These are phyloP conservation scores for Macropus fuliginosus DNA, from an alignment of 2,797 vertebrate genomes.

Conservation along the genomic window DNA sequence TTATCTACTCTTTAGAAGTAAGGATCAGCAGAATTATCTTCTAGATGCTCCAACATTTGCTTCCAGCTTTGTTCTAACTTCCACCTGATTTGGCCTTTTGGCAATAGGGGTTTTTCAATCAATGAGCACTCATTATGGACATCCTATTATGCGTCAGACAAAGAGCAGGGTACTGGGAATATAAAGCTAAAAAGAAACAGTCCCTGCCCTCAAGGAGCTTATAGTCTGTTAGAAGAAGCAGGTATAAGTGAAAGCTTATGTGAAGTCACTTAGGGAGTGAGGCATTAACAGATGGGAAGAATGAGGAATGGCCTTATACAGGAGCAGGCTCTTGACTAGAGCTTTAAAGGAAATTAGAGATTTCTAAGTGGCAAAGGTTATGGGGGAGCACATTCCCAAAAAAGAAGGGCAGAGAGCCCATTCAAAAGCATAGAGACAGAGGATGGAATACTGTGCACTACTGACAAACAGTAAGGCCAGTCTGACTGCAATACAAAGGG, in stretches of 20 bases:
- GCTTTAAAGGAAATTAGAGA: not conserved
- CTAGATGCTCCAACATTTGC: not conserved
- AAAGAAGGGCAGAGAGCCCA: not conserved
- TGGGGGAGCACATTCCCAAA: not conserved
- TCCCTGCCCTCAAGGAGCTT: not conserved
- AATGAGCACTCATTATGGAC: conserved; percentile 49
- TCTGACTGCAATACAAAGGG: not conserved
- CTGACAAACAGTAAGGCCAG: not conserved
- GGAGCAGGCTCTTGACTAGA: not conserved
- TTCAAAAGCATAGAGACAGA: not conserved
- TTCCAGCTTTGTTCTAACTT: not conserved
- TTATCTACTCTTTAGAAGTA: conserved; percentile 22
- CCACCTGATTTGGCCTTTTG: conserved; percentile 25
- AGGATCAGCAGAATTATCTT: conserved; percentile 28
- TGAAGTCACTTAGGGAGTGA: too few species aligned
- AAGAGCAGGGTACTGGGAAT: not conserved
- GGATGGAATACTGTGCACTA: not conserved
- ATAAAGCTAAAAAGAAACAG: not conserved
- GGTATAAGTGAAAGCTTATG: not conserved
- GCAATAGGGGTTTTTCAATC: conserved; percentile 44
- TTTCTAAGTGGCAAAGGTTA: not conserved
- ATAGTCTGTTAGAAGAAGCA: not conserved
- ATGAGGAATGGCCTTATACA: not conserved
- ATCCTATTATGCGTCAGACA: not conserved
- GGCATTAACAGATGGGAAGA: not conserved